These are phyloP conservation scores for Eupithecia subfuscata DNA, from an alignment of 2,888 invertebrate species.

Conservation along the genomic window DNA sequence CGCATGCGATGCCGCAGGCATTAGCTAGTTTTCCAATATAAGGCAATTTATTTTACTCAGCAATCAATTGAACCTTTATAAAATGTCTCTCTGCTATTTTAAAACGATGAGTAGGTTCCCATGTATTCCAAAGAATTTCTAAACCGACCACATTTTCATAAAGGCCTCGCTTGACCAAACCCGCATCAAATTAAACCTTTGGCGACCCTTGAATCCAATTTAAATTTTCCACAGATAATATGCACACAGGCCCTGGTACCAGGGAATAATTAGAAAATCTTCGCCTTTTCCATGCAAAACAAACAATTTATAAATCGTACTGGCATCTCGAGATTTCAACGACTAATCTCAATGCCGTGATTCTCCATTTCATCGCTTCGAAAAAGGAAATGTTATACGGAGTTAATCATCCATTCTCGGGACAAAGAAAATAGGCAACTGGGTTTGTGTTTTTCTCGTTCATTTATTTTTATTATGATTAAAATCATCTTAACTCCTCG, in stretches of 20 bases:
- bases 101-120: constrained; percentile 34
- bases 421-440: constrained; percentile 5
- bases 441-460: constrained; percentile 7
- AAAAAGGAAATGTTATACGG: neutral
- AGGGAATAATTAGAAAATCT: constrained; percentile 57
- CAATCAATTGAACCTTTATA: constrained; percentile 29
- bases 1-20: neutral
- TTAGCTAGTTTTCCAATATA: neutral
- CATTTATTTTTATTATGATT: constrained; percentile 14
- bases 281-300: constrained; percentile 59
- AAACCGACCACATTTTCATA: constrained; percentile 61
- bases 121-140: constrained; percentile 50
- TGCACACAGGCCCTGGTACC: constrained; percentile 44
- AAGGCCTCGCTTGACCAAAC: constrained; percentile 59
- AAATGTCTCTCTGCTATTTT: constrained; percentile 42
- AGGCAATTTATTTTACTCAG: neutral
- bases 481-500: constrained; percentile 2
- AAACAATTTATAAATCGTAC: constrained; percentile 55
- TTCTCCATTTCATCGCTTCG: neutral
- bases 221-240: constrained; percentile 64
- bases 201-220: constrained; percentile 72
- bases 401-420: constrained; percentile 6
- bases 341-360: constrained; percentile 13
- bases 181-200: constrained; percentile 71
- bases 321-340: constrained; percentile 40